Percentiles rank a stretch among this genome's conserved stretches.
Evolutionary conservation across 2,888 invertebrate genomes (phyloP).

Genomic region (Orchesella flavescens): DNA sequence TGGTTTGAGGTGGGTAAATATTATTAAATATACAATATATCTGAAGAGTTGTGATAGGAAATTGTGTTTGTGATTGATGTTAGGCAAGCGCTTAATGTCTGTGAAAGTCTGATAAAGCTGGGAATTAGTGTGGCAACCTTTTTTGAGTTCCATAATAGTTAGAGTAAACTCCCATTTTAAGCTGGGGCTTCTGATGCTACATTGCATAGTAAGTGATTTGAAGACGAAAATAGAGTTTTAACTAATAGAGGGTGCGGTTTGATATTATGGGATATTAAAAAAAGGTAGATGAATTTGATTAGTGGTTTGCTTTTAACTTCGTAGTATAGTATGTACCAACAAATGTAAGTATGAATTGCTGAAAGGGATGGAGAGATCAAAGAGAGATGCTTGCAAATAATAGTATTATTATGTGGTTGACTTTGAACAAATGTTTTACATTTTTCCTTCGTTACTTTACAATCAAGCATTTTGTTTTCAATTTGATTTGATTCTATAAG

Average conservation of each 20-base stretch:
- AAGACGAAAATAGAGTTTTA: not conserved
- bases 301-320: not conserved
- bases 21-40: no score
- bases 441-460: not conserved
- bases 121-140: slow-evolving; percentile 6
- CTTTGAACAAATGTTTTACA: no score
- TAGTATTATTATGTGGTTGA: no score
- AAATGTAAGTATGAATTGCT: no score
- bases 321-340: not conserved
- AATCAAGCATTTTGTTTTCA: not conserved
- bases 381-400: no score
- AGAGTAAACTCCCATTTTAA: not conserved
- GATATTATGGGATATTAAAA: not conserved
- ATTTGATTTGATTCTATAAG: not conserved
- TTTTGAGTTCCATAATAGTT: no score
- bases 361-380: no score
- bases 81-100: no score
- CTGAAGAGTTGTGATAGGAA: no score
- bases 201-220: not conserved
- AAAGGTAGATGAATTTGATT: not conserved
- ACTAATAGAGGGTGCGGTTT: not conserved
- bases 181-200: not conserved
- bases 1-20: no score
- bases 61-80: no score
- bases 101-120: slow-evolving; percentile 4